Evolutionary conservation across 2,113 vertebrate species (phyloP).

Genomic region (Brachypodius melanocephalos): DNA sequence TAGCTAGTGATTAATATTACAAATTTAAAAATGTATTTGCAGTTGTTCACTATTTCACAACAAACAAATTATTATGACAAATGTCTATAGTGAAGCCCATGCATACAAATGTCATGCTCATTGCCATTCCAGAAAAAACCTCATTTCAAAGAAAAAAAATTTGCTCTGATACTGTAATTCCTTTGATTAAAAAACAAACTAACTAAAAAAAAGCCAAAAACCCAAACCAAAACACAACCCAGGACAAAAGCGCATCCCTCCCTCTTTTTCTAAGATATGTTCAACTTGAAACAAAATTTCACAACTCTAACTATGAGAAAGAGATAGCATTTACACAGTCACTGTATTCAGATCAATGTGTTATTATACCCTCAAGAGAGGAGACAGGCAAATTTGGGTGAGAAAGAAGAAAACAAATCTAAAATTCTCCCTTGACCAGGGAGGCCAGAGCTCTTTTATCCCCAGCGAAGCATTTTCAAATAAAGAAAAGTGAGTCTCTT

Average conservation of each 20-base stretch:
- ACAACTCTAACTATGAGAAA: not conserved
- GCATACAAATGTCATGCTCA: not conserved
- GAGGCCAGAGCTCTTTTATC: not conserved
- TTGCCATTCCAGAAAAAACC: not conserved
- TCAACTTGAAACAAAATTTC: conserved; percentile 45
- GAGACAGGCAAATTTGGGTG: not conserved
- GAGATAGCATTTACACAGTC: not conserved
- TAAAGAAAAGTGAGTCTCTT: not conserved
- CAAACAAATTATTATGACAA: not conserved
- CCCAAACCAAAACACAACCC: not conserved
- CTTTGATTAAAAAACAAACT: not conserved
- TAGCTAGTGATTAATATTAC: not conserved
- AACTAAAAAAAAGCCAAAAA: not conserved
- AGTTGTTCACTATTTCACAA: not conserved
- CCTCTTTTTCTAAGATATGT: not conserved
- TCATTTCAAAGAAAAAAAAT: conserved; percentile 13
- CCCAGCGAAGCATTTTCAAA: not conserved
- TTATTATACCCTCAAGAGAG: not conserved
- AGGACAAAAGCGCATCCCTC: not conserved
- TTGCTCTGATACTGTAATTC: not conserved
- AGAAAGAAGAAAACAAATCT: not conserved
- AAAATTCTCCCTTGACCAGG: not conserved
- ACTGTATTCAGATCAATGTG: not conserved
- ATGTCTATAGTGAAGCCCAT: not conserved
- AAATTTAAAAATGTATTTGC: not conserved